Conservation (phyloP, 2,113 vertebrate genomes). For the Myiozetetes cayanensis region DNA sequence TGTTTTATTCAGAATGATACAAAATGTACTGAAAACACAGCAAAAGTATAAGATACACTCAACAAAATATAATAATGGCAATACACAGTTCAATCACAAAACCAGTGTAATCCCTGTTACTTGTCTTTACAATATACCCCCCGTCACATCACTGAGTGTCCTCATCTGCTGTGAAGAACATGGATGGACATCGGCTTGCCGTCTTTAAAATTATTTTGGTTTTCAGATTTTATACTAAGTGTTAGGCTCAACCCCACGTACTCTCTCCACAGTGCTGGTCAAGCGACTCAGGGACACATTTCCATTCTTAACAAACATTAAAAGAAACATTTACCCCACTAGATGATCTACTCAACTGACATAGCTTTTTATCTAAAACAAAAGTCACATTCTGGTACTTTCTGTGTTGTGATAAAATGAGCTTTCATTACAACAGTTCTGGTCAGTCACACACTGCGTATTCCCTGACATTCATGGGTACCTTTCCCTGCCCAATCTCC, state of each 20-base stretch:
- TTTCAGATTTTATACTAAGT: not conserved
- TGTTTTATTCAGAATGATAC: not conserved
- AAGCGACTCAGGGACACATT: not conserved
- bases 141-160: accelerated
- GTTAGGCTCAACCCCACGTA: not conserved
- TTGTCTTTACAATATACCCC: not conserved
- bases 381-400: not conserved
- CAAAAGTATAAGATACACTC: not conserved
- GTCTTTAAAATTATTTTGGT: not conserved
- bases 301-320: not conserved
- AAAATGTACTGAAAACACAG: not conserved
- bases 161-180: not conserved
- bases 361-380: not conserved
- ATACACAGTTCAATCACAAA: not conserved
- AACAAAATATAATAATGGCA: not conserved
- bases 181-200: not conserved
- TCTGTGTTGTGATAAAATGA: not conserved
- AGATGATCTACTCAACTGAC: not conserved
- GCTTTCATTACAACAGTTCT: not conserved
- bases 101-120: not conserved
- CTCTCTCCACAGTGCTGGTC: accelerated
- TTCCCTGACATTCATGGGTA: not conserved
- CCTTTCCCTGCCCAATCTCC: not conserved
- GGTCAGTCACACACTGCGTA: not conserved
- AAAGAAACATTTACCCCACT: not conserved